Conservation (phyloP, 2,888 invertebrate species). For the Cantharis rustica region DNA sequence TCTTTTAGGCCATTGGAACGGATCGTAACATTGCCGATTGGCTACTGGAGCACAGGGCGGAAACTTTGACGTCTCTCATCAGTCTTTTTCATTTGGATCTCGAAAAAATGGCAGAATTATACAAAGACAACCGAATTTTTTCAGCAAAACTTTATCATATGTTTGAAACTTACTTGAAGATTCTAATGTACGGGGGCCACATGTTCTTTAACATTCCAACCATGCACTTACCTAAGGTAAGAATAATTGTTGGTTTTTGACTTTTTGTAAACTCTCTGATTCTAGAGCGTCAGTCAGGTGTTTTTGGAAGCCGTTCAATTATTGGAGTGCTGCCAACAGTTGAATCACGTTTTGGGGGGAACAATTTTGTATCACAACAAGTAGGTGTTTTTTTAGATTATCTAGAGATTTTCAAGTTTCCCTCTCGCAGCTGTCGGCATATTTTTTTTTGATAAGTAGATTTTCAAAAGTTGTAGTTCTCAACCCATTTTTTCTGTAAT, state of each 20-base stretch:
- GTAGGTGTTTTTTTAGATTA: conserved; percentile 67
- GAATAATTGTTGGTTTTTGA: background rate
- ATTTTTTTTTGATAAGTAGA: too few species aligned
- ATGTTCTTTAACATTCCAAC: conserved; percentile 83
- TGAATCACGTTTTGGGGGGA: conserved; percentile 81
- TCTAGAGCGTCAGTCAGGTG: conserved; percentile 83
- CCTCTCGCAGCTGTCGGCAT: too few species aligned
- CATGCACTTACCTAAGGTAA: conserved; percentile 79
- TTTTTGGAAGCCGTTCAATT: conserved; percentile 83
- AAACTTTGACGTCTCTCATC: conserved; percentile 75
- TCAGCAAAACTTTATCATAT: conserved; percentile 81
- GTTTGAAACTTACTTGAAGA: conserved; percentile 87
- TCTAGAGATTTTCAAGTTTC: too few species aligned
- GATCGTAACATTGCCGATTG: conserved; percentile 85
- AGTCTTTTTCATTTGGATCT: conserved; percentile 86
- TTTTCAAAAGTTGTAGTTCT: too few species aligned
- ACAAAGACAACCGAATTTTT: conserved; percentile 63
- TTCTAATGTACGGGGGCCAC: conserved; percentile 81
- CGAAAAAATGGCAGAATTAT: conserved; percentile 64
- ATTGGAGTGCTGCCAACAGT: conserved; percentile 81
- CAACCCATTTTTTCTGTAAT: too few species aligned
- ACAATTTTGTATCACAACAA: conserved; percentile 87
- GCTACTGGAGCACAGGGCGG: conserved; percentile 78
- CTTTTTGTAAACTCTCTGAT: conserved; percentile 30
- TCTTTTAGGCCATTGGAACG: conserved; percentile 79